These are phyloP conservation scores for Tragelaphus scriptus DNA, from an alignment of 2,113 vertebrate species.

Conservation along the genomic window DNA sequence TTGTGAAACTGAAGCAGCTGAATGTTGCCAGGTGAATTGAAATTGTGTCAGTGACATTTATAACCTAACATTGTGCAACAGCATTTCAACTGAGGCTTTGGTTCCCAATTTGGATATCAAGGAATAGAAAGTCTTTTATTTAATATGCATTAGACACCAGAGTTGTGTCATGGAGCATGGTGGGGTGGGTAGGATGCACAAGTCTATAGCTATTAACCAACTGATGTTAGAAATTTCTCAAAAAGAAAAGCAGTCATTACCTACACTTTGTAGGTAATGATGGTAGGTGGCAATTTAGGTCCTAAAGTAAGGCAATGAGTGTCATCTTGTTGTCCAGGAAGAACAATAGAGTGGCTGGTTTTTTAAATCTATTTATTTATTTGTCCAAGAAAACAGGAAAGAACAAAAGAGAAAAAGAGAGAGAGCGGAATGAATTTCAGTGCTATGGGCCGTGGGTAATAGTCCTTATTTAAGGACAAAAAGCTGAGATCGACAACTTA, in stretches of 20 bases:
- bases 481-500: neutral
- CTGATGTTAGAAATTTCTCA: neutral
- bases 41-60: neutral
- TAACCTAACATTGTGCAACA: neutral
- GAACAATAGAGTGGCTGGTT: neutral
- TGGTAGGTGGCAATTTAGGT: neutral
- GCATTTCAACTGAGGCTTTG: neutral
- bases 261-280: neutral
- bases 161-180: neutral
- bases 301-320: neutral
- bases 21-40: neutral
- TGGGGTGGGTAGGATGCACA: neutral
- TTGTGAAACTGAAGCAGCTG: neutral
- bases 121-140: neutral
- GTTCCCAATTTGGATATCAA: neutral
- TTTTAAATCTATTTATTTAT: neutral
- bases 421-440: neutral
- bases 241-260: neutral
- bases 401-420: neutral
- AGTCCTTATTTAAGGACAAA: slow-evolving; percentile 3
- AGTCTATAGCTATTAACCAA: neutral
- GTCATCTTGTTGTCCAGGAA: neutral
- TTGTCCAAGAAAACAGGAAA: neutral
- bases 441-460: neutral
- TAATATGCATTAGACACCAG: neutral